Base-by-base conservation (phyloP, 2,888 invertebrate species). In the Phyllotreta striolata region DNA sequence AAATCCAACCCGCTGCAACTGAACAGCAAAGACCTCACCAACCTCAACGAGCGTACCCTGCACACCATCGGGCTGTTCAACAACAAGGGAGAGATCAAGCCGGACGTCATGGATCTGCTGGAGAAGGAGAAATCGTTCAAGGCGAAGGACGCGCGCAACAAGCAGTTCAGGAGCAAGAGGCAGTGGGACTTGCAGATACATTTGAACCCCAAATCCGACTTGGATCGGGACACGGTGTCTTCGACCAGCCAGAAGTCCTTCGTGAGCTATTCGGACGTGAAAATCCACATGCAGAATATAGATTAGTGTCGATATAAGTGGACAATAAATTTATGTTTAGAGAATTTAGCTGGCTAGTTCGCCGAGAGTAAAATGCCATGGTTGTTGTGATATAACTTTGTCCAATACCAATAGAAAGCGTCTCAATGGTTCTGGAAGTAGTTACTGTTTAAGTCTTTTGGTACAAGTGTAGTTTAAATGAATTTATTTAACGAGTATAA, bases 1-100 rank as follows among this genome's bases (percentile, higher is more conserved):
- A 66, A 66, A 47, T 64, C 65, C 10, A 68, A 71, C 39, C 73
- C 73, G 0, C 57, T 73, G n/a, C 68, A 69, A 44, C 46, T 72
- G 14, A 71, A 57, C 9, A 66, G 64, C 1, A 70, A 66, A 41
- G 73, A 73, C 41, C 62, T 67, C 52, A 56, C 64, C 1, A 66
- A 56, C 1, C 54, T 68, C 5, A 64, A 74, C 37, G 62, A 67
- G 34, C 66, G 69, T 14, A 63, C 70, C 44, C 51, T 74, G 7
- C 65, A 64, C 40, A 47, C 68, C 4, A 71, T 73, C 6, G 74
- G 73, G 6, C 58, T 73, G 0, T 74, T 72, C 41, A 72, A 69
- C 0, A 70, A 72, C 47, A 47, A 62, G 8, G 74, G 74, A 0
- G 72, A 72, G 6, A 65, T 73, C 10, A 61, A 66, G 47, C 73